A percentile compares a stretch with the other conserved stretches of the same genome.
These are phyloP conservation scores for Henricia sp. DNA, from an alignment of 53 echinoderm and acorn worm genomes.

Conservation along the genomic window DNA sequence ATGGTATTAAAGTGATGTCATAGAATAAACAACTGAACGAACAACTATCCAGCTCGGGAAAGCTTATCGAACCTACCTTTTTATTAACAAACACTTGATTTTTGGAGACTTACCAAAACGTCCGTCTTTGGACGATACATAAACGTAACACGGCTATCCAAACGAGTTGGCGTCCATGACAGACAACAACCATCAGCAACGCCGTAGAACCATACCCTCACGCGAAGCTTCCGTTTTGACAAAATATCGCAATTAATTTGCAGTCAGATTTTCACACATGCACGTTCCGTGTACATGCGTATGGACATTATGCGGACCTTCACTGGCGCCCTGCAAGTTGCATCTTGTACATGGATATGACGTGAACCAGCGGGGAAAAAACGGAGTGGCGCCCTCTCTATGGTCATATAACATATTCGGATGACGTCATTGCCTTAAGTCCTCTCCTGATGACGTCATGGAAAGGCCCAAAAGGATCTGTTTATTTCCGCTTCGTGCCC, in stretches of 20 bases:
- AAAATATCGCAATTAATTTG: too few relatives aligned
- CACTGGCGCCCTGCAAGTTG: not conserved
- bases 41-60: too few relatives aligned
- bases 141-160: not conserved
- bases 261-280: too few relatives aligned
- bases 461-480: not conserved
- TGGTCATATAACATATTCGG: not conserved
- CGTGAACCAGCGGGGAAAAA: constrained; percentile 13
- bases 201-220: too few relatives aligned
- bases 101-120: not conserved
- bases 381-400: too few relatives aligned
- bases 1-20: too few relatives aligned
- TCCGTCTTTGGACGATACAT: not conserved
- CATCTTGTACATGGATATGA: not conserved
- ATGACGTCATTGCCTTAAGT: constrained; percentile 46
- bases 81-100: too few relatives aligned
- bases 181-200: too few relatives aligned
- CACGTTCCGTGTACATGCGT: not conserved
- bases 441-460: constrained; percentile 50
- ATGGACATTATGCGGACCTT: not conserved
- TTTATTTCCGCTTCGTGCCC: constrained; percentile 52
- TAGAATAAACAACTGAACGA: too few relatives aligned
- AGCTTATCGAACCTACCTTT: too few relatives aligned
- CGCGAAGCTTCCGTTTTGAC: not conserved
- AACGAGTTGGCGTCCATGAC: not conserved